phyloP scores from a whole-genome alignment of 2,797 vertebrate genomes.

The Neosalanx taihuensis region DNA sequence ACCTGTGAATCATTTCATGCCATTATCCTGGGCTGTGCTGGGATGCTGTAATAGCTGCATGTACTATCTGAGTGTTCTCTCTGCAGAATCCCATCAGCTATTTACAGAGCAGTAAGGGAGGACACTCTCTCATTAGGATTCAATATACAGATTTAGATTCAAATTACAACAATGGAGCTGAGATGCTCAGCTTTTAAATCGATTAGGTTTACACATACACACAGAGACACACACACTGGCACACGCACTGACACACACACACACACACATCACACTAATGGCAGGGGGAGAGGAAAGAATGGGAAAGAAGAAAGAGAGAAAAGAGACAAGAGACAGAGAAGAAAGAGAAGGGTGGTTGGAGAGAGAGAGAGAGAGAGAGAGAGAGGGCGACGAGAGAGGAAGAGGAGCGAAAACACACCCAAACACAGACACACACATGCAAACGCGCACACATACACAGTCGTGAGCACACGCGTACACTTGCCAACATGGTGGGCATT shows the following conservation, averaged over 20 bases:
- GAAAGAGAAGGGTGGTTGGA: not conserved
- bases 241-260: too few species aligned
- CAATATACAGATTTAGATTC: constrained; percentile 42
- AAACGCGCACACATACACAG: not conserved
- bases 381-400: constrained; percentile 7
- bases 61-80: constrained; percentile 33
- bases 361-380: not conserved
- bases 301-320: not conserved
- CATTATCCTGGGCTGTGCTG: constrained; percentile 59
- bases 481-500: not conserved
- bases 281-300: not conserved
- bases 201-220: constrained; percentile 40
- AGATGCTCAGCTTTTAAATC: constrained; percentile 20
- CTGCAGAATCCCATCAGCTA: constrained; percentile 40
- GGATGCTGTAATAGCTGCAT: constrained; percentile 28
- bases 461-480: not conserved
- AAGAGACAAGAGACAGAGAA: not conserved
- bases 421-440: constrained; percentile 8
- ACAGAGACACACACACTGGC: constrained; percentile 1
- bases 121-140: constrained; percentile 35
- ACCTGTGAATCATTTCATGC: constrained; percentile 71
- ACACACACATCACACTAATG: too few species aligned
- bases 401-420: too few species aligned
- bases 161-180: constrained; percentile 38
- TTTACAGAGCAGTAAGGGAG: constrained; percentile 33